Conservation (phyloP, 2,888 invertebrate genomes). For the Ophioninae sp. region DNA sequence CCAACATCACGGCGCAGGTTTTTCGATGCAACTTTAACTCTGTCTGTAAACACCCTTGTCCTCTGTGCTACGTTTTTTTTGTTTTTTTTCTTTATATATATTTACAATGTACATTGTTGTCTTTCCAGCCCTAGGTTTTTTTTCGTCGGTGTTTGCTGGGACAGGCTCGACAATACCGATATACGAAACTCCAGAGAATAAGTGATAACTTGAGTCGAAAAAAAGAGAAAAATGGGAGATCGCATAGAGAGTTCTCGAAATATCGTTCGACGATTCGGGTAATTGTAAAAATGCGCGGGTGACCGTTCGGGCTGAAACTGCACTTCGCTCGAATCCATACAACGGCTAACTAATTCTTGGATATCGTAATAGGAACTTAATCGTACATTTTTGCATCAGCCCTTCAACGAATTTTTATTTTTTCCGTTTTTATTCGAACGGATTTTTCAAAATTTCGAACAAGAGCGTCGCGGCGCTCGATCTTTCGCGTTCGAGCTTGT, state of each 20-base stretch:
- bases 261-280: neutral
- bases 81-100: slow-evolving; percentile 63
- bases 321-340: slow-evolving; percentile 67
- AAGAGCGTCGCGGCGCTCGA: neutral
- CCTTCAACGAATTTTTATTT: neutral
- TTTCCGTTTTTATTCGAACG: slow-evolving; percentile 17
- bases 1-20: slow-evolving; percentile 34
- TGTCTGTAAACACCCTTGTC: slow-evolving; percentile 73
- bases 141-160: slow-evolving; percentile 66
- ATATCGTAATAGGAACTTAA: slow-evolving; percentile 77
- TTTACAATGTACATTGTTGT: slow-evolving; percentile 80
- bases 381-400: slow-evolving; percentile 67
- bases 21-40: slow-evolving; percentile 75
- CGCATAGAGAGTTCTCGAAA: slow-evolving; percentile 2
- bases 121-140: slow-evolving; percentile 76
- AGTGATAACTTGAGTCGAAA: neutral
- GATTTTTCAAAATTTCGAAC: neutral
- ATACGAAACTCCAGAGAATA: neutral
- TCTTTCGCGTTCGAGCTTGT: too few species aligned
- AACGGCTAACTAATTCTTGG: slow-evolving; percentile 72
- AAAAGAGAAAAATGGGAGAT: neutral
- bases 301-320: slow-evolving; percentile 61
- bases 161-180: slow-evolving; percentile 63
- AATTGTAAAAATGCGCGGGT: slow-evolving; percentile 23
- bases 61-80: slow-evolving; percentile 69